phyloP scores from a whole-genome alignment of 2,113 vertebrate genomes.

The Pitta sordida region DNA sequence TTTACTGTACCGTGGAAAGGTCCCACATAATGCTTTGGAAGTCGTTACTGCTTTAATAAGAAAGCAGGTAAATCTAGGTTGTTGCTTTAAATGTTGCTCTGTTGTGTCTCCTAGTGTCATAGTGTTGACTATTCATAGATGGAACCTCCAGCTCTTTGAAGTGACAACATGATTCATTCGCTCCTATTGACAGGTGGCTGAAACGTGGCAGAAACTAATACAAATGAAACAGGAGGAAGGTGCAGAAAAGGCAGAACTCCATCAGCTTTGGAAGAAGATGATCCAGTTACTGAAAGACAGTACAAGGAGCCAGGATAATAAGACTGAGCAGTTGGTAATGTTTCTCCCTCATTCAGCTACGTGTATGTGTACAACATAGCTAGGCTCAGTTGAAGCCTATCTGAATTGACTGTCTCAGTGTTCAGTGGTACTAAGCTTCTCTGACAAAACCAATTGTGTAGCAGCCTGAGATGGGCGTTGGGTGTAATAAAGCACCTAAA shows the following conservation, averaged over 20 bases:
- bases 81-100: neutral
- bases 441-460: neutral
- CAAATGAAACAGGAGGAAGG: constrained; percentile 77
- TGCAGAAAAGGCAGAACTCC: constrained; percentile 79
- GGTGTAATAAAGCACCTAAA: neutral
- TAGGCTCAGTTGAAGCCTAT: neutral
- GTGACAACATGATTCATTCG: neutral
- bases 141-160: neutral
- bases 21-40: neutral
- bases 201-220: constrained; percentile 82
- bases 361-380: neutral
- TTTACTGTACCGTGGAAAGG: neutral
- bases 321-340: constrained; percentile 83
- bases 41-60: neutral
- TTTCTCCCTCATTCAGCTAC: neutral
- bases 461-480: neutral
- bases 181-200: constrained; percentile 76
- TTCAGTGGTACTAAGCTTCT: neutral
- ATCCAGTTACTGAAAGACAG: constrained; percentile 77
- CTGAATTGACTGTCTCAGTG: neutral
- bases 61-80: neutral
- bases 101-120: neutral
- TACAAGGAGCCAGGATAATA: constrained; percentile 75
- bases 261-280: constrained; percentile 86
- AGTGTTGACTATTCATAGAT: neutral